Evolutionary conservation across 2,888 invertebrate species (phyloP), one percentile per base, ranked within the genome.

Genomic region (Hypomecis punctinalis): DNA sequence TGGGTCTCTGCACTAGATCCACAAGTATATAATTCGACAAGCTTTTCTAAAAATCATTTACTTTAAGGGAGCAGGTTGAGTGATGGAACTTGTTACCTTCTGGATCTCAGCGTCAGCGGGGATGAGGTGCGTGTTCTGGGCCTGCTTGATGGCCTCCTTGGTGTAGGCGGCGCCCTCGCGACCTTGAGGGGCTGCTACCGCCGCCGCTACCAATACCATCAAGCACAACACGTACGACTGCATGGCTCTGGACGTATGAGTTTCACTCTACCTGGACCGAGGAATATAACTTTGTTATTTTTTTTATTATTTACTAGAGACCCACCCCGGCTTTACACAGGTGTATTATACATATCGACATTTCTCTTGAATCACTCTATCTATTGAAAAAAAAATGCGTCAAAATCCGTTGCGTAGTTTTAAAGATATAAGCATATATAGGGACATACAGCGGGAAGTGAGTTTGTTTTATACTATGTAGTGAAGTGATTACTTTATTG

Each of bases 101-200:
- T 97, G 97, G 71, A 97, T 97, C 82, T 96, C 95, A 43, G 97
- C 97, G 84, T 97, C 97, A 84, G 96, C 96, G 11, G 97, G 97
- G 76, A 97, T 97, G 67, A 97, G 94, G 80, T 95, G 95, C 5
- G 97, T 97, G 88, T 95, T 96, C 89, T 97, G 97, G 0, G 97
- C 97, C 88, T 97, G 97, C 69, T 96, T 95, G 85, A 97, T 97
- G 57, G 97, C 97, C 83, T 97, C 97, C 80, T 96, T 96, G 78
- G 96, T 96, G 91, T 97, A 97, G 65, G 95, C 95, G 49, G 96
- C 96, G 0, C 97, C 97, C 83, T 97, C 97, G 74, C 97, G 95
- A 23, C 23, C 23, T 82, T 95, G 95, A 4, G 96, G 96, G 59
- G 93, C 94, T 13, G 95, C 95, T 10, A 88, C 80, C 54, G 84